Conservation (phyloP, 2,888 invertebrate species). For the Cheilosia variabilis region DNA sequence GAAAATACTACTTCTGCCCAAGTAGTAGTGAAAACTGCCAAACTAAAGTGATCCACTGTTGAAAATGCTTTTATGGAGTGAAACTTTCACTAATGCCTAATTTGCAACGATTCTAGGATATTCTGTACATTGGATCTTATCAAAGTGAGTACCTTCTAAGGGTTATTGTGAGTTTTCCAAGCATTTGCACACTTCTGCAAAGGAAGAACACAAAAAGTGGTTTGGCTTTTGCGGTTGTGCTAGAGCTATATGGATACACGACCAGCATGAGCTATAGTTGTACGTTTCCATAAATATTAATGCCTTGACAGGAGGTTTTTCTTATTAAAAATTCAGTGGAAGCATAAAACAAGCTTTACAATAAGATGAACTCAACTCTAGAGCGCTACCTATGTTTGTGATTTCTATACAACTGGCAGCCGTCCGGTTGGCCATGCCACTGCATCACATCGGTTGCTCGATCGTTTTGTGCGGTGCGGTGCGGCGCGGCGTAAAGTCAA, state of each 20-base stretch:
- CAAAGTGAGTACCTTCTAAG: constrained; percentile 60
- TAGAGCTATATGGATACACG: background rate
- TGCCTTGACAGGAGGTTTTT: constrained; percentile 56
- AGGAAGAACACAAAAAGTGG: too few relatives aligned
- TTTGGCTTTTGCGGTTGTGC: constrained; percentile 26
- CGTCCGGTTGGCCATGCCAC: constrained; percentile 26
- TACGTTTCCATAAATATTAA: constrained; percentile 57
- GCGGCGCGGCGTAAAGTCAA: constrained; percentile 61
- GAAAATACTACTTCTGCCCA: background rate
- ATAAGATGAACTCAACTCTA: constrained; percentile 49
- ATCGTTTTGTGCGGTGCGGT: constrained; percentile 24
- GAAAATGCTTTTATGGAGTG: constrained; percentile 55
- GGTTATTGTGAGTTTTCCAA: constrained; percentile 52
- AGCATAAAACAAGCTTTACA: constrained; percentile 70
- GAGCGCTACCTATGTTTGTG: constrained; percentile 49
- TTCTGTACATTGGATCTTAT: constrained; percentile 29
- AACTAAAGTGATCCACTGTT: constrained; percentile 15
- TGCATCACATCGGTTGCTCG: constrained; percentile 29
- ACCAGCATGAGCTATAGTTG: constrained; percentile 29
- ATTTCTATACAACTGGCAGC: constrained; percentile 19
- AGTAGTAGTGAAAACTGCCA: constrained; percentile 5
- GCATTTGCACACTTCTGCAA: constrained; percentile 38
- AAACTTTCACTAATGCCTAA: constrained; percentile 57
- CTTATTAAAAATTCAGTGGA: constrained; percentile 54
- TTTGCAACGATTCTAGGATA: constrained; percentile 58